Conservation (phyloP, 2,113 vertebrate genomes). For the Petromus typicus region DNA sequence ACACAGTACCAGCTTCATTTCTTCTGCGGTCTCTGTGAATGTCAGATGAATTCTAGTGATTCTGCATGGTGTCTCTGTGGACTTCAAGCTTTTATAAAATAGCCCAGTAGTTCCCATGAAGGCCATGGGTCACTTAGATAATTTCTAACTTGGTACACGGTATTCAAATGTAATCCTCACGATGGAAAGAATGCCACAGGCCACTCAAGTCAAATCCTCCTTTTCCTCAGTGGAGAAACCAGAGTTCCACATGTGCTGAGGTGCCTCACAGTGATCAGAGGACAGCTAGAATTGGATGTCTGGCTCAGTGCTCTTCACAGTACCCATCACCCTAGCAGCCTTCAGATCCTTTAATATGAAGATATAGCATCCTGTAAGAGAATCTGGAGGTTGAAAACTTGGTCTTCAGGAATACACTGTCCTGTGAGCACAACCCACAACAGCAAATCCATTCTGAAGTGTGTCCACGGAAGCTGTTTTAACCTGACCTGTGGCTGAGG, state of each 20-base stretch:
- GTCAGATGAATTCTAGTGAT: not conserved
- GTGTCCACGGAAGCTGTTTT: not conserved
- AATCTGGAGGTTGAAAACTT: not conserved
- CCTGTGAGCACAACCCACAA: too few relatives aligned
- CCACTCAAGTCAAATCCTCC: not conserved
- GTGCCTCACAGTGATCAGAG: not conserved
- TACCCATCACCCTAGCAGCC: accelerated
- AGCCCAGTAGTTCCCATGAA: not conserved
- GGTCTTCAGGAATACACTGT: not conserved
- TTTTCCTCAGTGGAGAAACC: not conserved
- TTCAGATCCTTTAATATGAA: accelerated
- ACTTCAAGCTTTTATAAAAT: not conserved
- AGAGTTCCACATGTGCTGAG: not conserved
- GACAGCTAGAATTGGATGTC: not conserved
- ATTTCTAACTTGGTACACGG: not conserved
- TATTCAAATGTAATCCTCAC: not conserved
- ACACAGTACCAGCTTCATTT: not conserved
- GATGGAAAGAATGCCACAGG: not conserved
- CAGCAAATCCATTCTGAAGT: not conserved
- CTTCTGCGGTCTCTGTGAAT: not conserved
- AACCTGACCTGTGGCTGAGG: not conserved
- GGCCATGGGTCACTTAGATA: not conserved
- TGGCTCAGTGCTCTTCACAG: not conserved
- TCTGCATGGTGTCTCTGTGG: not conserved
- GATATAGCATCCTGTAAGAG: accelerated